Percentiles rank a stretch among this genome's conserved stretches.
Evolutionary conservation across 2,888 invertebrate species (phyloP).

Genomic region (Oxyscelio sp.): DNA sequence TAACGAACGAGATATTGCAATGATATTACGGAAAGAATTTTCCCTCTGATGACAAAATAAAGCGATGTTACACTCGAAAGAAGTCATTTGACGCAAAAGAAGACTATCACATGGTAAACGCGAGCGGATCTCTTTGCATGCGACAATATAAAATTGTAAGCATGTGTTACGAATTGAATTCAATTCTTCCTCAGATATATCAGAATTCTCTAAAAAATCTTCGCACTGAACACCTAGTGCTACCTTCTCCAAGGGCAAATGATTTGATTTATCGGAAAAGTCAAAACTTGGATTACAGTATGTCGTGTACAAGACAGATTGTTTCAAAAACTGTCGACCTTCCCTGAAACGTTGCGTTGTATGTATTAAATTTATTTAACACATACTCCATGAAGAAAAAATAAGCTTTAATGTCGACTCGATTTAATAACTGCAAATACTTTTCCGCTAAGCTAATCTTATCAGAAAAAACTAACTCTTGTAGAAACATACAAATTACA

Average conservation of each 20-base stretch:
- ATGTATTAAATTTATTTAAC: too few relatives aligned
- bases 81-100: conserved; percentile 18
- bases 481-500: too few relatives aligned
- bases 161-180: background rate
- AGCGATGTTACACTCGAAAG: background rate
- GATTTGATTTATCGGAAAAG: too few relatives aligned
- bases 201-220: background rate
- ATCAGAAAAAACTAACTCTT: too few relatives aligned
- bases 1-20: background rate
- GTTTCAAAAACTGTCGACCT: too few relatives aligned
- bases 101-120: conserved; percentile 3
- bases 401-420: too few relatives aligned
- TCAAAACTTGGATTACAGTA: too few relatives aligned
- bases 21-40: background rate
- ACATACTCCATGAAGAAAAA: too few relatives aligned
- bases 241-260: background rate
- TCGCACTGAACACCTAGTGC: background rate
- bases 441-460: too few relatives aligned
- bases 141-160: conserved; percentile 31
- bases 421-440: too few relatives aligned
- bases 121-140: conserved; percentile 5
- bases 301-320: too few relatives aligned
- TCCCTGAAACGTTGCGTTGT: too few relatives aligned
- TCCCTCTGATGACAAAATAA: conserved; percentile 12
- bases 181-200: background rate